Evolutionary conservation across 1,140 invertebrate genomes (phyloP), one percentile per base, ranked within the genome.

Genomic region (Lucilia cuprina): DNA sequence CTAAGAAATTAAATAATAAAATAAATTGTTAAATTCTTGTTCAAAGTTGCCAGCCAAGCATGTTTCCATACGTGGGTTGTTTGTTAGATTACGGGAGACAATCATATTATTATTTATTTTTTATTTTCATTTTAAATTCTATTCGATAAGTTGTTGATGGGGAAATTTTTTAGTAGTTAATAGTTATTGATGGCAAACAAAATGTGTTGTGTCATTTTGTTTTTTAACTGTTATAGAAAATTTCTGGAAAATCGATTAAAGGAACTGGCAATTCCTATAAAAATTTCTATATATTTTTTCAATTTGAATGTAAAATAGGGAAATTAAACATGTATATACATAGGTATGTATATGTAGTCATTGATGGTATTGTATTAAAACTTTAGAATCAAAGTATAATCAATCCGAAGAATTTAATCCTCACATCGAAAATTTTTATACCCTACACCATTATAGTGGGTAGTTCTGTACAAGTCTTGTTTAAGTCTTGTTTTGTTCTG

Each of bases 11-110:
- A 70, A 70, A 19, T 70, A 21, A 70, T 70, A 70, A 70, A 70
- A 70, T 70, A 70, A 70, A 70, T 21, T 70, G 65, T 70, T 41
- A 41, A 70, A 70, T 70, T 70, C 65, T 70, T 21, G 65, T 19
- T 19, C n/a, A 70, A 25, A 70, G 65, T 30, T 30, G 25, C 25
- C 19, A 70, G n/a, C n/a, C 14, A n/a, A 21, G 0, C 9, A 21
- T 30, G 25, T 30, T 30, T 30, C 3, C 25, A 30, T 70, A 70
- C 65, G 65, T 70, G 65, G 65, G 65, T 21, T 19, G n/a, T 25
- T 70, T 21, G n/a, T 70, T 70, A 21, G 65, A 70, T 70, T 70
- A 21, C 65, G 21, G 19, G 8, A 70, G 65, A 70, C 65, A 70
- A 10, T 70, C 55, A 60, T n/a, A 60, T 19, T 70, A n/a, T 60